A percentile compares a stretch with the other conserved stretches of the same genome.
phyloP scores from a whole-genome alignment of 2,113 vertebrate genomes.

The Paradoxurus hermaphroditus region DNA sequence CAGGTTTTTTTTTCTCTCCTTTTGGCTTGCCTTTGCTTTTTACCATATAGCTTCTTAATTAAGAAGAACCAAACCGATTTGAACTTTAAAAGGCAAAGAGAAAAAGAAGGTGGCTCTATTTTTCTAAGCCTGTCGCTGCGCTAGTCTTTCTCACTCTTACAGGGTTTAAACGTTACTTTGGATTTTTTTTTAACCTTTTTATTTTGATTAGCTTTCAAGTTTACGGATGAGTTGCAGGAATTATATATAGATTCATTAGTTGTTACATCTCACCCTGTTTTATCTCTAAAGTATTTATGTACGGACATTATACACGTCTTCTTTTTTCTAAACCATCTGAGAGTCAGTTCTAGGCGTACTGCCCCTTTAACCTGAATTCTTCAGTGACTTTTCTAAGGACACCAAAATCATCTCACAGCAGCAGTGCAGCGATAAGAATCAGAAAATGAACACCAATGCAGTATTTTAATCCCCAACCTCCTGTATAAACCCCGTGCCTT shows the following conservation, averaged over 20 bases:
- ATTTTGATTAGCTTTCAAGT: background rate
- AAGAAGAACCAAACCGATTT: background rate
- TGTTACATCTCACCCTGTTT: background rate
- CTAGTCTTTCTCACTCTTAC: background rate
- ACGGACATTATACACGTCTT: too few species aligned
- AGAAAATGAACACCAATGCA: background rate
- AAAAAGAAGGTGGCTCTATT: background rate
- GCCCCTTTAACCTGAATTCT: background rate
- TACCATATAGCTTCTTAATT: background rate
- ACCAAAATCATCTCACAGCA: background rate
- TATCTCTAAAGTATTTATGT: background rate
- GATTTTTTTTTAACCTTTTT: background rate
- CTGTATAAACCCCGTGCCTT: background rate
- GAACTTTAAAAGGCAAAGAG: background rate
- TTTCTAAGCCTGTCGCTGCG: background rate
- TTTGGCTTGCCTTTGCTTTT: background rate
- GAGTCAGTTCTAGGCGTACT: background rate
- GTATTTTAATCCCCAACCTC: background rate
- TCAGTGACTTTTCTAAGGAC: background rate
- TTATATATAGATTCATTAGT: background rate
- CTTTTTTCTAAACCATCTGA: background rate
- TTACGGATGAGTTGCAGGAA: background rate
- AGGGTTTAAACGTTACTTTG: background rate
- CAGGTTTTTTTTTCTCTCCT: background rate
- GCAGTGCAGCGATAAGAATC: background rate